These are phyloP conservation scores for Steatocranus sp. DNA, from an alignment of 2,797 vertebrate genomes.

Conservation along the genomic window DNA sequence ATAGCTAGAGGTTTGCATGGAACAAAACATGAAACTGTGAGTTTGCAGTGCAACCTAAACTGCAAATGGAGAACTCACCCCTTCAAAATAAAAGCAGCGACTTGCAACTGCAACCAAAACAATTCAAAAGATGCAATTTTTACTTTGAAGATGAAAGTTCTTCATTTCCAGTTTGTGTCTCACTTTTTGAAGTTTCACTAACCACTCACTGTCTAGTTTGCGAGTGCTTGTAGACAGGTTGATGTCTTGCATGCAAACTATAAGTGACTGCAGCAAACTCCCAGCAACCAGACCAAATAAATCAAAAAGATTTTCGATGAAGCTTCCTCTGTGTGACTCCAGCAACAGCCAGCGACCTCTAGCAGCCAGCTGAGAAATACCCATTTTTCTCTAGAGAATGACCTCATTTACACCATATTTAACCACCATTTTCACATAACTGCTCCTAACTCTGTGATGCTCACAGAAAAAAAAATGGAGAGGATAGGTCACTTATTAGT, in stretches of 20 bases:
- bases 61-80: fast-evolving
- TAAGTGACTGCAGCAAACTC: background rate
- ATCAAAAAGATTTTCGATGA: background rate
- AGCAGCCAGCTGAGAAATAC: background rate
- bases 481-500: background rate
- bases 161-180: background rate
- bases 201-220: background rate
- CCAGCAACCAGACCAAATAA: background rate
- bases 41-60: background rate
- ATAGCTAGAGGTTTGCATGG: background rate
- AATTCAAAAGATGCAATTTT: background rate
- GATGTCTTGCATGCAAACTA: background rate
- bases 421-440: background rate
- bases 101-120: background rate
- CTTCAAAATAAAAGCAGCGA: background rate
- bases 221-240: background rate
- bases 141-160: background rate
- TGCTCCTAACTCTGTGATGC: background rate
- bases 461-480: background rate
- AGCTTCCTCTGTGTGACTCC: background rate
- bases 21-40: background rate
- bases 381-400: background rate
- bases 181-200: background rate
- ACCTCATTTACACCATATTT: background rate
- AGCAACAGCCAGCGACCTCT: background rate